Percentiles rank a stretch among this genome's conserved stretches.
Conservation (phyloP, 2,888 invertebrate species). For the Caenorhabditis sp. region DNA sequence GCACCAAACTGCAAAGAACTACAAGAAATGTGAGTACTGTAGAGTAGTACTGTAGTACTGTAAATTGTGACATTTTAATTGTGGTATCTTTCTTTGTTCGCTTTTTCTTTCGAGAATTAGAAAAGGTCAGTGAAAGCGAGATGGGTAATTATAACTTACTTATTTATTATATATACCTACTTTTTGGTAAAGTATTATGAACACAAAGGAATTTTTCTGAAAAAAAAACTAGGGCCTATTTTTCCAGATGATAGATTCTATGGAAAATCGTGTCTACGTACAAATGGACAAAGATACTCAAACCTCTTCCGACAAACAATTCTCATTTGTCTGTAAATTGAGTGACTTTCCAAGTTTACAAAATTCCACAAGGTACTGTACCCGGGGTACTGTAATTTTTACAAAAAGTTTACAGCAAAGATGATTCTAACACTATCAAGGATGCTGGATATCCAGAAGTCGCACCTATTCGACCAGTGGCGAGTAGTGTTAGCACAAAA, state of each 20-base stretch:
- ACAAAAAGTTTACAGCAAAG: conserved; percentile 13
- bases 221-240: too few species aligned
- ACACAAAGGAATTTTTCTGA: too few species aligned
- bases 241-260: conserved; percentile 65
- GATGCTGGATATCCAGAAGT: conserved; percentile 7
- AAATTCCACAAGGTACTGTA: not conserved
- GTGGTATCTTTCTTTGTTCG: not conserved
- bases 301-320: conserved; percentile 64
- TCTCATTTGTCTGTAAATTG: conserved; percentile 67
- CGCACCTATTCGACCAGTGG: conserved; percentile 29
- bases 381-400: not conserved
- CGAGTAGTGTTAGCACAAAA: conserved; percentile 40
- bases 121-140: conserved; percentile 8
- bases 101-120: conserved; percentile 10
- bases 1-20: conserved; percentile 62
- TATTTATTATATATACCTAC: conserved; percentile 1
- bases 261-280: conserved; percentile 70
- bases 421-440: conserved; percentile 11
- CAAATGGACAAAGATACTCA: conserved; percentile 70
- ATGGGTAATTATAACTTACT: not conserved
- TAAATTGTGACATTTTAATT: not conserved
- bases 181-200: too few species aligned
- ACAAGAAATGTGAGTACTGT: conserved; percentile 65
- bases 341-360: conserved; percentile 35
- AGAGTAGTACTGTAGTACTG: too few species aligned